A percentile compares a stretch with the other conserved stretches of the same genome.
Conservation (phyloP, 2,113 vertebrate species). For the Bagarius yarrelli region DNA sequence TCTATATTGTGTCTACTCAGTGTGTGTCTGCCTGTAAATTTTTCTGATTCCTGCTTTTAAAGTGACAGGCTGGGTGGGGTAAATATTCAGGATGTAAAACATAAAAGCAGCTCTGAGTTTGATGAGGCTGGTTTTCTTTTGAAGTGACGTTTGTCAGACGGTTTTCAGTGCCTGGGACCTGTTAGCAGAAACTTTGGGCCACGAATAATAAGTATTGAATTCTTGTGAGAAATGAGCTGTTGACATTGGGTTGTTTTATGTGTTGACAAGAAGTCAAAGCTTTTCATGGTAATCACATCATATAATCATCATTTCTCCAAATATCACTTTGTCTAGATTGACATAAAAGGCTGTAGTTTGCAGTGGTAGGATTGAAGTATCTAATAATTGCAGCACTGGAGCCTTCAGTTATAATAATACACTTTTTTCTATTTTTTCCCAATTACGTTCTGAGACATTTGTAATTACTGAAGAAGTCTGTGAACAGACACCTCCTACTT, state of each 20-base stretch:
- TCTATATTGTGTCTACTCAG: conserved; percentile 40
- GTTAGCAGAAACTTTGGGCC: conserved; percentile 27
- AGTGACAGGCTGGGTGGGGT: conserved; percentile 52
- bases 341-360: conserved; percentile 2
- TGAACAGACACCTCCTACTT: not conserved
- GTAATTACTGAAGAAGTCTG: not conserved
- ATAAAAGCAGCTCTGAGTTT: conserved; percentile 55
- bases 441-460: not conserved
- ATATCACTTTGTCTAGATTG: not conserved
- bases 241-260: conserved; percentile 25
- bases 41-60: conserved; percentile 55
- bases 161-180: conserved; percentile 32
- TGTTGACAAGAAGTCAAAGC: conserved; percentile 20
- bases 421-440: not conserved
- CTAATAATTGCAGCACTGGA: not conserved
- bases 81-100: conserved; percentile 57
- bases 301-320: not conserved
- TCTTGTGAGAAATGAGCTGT: conserved; percentile 23
- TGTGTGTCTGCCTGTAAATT: conserved; percentile 43
- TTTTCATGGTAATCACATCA: conserved; percentile 21
- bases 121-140: conserved; percentile 56
- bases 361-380: not conserved
- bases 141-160: conserved; percentile 46
- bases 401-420: not conserved
- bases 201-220: conserved; percentile 37